Evolutionary conservation across 2,888 invertebrate species (phyloP).

Genomic region (Pristionchus entomophagus): DNA sequence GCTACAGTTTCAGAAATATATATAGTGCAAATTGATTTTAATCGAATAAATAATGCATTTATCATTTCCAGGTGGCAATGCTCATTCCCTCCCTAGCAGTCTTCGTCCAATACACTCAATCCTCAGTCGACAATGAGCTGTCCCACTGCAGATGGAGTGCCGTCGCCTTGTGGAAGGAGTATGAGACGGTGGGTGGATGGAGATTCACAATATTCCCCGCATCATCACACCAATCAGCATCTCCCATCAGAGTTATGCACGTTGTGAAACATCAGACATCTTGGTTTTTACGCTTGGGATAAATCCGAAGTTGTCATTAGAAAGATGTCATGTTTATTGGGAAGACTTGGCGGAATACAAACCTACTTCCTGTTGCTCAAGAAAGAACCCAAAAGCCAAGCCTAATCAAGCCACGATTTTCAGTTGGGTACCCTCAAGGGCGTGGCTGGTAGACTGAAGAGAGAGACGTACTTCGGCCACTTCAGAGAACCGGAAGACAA

Average conservation of each 20-base stretch:
- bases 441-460: conserved; percentile 33
- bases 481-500: conserved; percentile 39
- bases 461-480: conserved; percentile 40
- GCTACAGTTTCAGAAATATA: background rate
- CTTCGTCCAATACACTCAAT: background rate
- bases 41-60: background rate
- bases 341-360: too few relatives aligned
- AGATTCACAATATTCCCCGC: too few relatives aligned
- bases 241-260: too few relatives aligned
- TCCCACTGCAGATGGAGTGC: conserved; percentile 40
- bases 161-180: conserved; percentile 26
- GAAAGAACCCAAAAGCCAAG: background rate
- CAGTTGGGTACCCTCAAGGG: too few relatives aligned
- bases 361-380: too few relatives aligned
- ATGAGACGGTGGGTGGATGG: background rate
- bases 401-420: too few relatives aligned
- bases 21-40: background rate
- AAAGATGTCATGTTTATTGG: too few relatives aligned
- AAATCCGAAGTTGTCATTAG: too few relatives aligned
- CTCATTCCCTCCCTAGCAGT: conserved; percentile 23
- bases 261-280: too few relatives aligned
- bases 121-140: conserved; percentile 19
- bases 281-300: too few relatives aligned
- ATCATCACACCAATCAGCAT: too few relatives aligned
- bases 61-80: background rate